Evolutionary conservation across 2,113 vertebrate species (phyloP).

Genomic region (Catharus bicknelli): DNA sequence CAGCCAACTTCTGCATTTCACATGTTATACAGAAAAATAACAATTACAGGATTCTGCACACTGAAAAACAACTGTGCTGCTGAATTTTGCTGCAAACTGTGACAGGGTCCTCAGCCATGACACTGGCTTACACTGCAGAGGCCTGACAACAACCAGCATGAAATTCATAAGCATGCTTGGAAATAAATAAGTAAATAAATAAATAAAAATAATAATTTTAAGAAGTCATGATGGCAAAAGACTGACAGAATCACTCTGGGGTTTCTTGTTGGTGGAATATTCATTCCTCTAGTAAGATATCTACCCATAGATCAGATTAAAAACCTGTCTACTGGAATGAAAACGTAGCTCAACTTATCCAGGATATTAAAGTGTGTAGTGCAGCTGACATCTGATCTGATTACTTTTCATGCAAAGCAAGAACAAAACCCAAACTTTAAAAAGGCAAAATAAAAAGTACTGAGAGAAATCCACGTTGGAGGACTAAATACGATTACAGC

Average conservation of each 20-base stretch:
- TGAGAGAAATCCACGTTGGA: background rate
- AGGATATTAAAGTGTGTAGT: conserved; percentile 68
- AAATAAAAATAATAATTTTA: background rate
- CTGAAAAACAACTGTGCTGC: background rate
- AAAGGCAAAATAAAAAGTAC: conserved; percentile 18
- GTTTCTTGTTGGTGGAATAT: conserved; percentile 40
- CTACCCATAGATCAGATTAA: conserved; percentile 62
- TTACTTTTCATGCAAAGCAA: conserved; percentile 44
- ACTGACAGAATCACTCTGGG: background rate
- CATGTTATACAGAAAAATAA: conserved; percentile 1
- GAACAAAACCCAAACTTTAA: conserved; percentile 51
- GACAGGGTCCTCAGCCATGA: background rate
- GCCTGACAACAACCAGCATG: background rate
- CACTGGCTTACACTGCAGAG: background rate
- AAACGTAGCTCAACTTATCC: conserved; percentile 50
- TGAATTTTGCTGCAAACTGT: background rate
- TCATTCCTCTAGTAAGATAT: conserved; percentile 40
- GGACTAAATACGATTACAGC: conserved; percentile 20
- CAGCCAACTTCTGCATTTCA: conserved; percentile 26
- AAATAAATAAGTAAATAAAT: background rate
- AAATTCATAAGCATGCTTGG: background rate
- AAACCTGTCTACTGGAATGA: conserved; percentile 52
- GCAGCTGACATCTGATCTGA: conserved; percentile 63
- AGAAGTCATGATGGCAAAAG: background rate
- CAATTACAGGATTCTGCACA: background rate